Percentiles rank a stretch among this genome's conserved stretches.
Evolutionary conservation across 1,140 invertebrate species (phyloP).

Genomic region (Samia ricini): DNA sequence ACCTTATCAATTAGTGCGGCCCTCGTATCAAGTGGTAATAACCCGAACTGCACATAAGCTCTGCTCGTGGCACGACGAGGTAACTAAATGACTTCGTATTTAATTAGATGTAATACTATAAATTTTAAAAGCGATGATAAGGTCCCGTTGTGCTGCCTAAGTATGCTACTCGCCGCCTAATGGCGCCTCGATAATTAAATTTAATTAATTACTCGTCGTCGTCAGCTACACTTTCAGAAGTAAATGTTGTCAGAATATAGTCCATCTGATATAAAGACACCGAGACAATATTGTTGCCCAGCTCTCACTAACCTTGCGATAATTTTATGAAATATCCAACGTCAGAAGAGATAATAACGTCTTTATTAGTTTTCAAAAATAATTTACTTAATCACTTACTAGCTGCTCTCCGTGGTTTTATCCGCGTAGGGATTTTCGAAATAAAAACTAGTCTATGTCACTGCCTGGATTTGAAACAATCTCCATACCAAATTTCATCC

Average conservation of each 20-base stretch:
- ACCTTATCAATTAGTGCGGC: conserved; percentile 55
- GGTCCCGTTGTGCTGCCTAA: conserved; percentile 53
- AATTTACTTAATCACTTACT: no score
- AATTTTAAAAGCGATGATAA: conserved; percentile 71
- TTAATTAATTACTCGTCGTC: conserved; percentile 47
- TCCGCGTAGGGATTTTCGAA: no score
- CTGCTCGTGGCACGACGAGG: conserved; percentile 56
- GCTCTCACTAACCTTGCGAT: no score
- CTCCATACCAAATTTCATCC: no score
- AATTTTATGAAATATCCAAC: no score
- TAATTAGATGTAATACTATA: conserved; percentile 74
- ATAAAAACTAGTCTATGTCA: no score
- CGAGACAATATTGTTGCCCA: not conserved
- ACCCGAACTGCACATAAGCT: conserved; percentile 44
- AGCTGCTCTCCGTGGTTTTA: no score
- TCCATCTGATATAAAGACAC: not conserved
- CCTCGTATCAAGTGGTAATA: conserved; percentile 42
- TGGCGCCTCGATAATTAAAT: conserved; percentile 54
- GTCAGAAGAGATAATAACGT: no score
- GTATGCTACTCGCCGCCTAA: conserved; percentile 50
- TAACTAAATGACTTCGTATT: conserved; percentile 58
- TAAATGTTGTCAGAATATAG: not conserved
- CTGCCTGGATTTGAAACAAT: no score
- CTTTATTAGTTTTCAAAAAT: no score
- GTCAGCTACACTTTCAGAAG: conserved; percentile 4